These are phyloP conservation scores for Campoplex nolae DNA, from an alignment of 2,888 invertebrate genomes.

Conservation along the genomic window DNA sequence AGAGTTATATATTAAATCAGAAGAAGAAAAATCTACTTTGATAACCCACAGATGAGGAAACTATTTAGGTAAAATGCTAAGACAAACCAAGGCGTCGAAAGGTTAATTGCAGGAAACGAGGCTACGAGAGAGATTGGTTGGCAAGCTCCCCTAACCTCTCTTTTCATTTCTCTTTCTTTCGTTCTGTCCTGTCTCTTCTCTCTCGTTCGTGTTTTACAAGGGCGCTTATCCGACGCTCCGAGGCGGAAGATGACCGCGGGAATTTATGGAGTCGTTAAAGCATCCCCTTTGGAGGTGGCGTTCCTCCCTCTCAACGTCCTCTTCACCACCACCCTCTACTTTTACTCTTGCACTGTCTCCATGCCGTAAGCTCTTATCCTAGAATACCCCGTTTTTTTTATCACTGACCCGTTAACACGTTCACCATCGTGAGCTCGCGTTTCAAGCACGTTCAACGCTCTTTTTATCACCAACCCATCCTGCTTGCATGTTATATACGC, in stretches of 20 bases:
- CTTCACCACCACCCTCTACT: slow-evolving; percentile 41
- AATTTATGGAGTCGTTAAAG: slow-evolving; percentile 82
- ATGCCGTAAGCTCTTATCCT: slow-evolving; percentile 72
- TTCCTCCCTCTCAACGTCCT: slow-evolving; percentile 64
- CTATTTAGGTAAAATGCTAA: slow-evolving; percentile 56
- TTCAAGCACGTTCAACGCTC: slow-evolving; percentile 64
- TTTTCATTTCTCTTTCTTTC: slow-evolving; percentile 20
- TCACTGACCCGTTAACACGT: slow-evolving; percentile 79
- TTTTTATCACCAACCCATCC: slow-evolving; percentile 67
- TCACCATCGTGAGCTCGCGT: slow-evolving; percentile 63
- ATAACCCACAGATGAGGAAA: slow-evolving; percentile 56
- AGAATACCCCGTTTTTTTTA: slow-evolving; percentile 75
- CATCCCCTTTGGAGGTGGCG: slow-evolving; percentile 74
- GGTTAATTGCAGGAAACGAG: slow-evolving; percentile 75
- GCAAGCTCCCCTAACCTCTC: neutral
- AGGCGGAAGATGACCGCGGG: slow-evolving; percentile 81
- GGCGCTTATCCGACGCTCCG: slow-evolving; percentile 78
- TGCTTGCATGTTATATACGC: slow-evolving; percentile 58
- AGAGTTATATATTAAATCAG: neutral
- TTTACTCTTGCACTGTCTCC: slow-evolving; percentile 53
- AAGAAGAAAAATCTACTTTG: slow-evolving; percentile 30
- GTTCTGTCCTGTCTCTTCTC: slow-evolving; percentile 43
- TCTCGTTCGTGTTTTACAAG: slow-evolving; percentile 69
- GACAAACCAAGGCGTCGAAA: slow-evolving; percentile 69
- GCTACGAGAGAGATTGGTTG: slow-evolving; percentile 42